These are phyloP conservation scores for Sandelia bainsii DNA, from an alignment of 2,797 vertebrate species.

Conservation along the genomic window DNA sequence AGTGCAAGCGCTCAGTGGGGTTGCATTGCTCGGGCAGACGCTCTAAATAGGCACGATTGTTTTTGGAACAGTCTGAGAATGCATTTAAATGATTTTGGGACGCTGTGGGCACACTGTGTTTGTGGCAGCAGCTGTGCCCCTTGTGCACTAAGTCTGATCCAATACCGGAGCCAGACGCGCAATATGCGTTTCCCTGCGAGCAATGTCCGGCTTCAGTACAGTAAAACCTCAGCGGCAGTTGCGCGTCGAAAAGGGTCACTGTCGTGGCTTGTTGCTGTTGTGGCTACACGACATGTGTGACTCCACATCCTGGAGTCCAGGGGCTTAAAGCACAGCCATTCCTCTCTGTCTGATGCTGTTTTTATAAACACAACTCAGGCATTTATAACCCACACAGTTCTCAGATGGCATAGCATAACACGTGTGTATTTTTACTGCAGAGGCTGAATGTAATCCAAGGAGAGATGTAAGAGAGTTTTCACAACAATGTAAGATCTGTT, in stretches of 20 bases:
- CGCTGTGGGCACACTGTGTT: conserved; percentile 42
- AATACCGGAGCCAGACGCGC: conserved; percentile 62
- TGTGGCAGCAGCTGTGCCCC: conserved; percentile 68
- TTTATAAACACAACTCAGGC: conserved; percentile 77
- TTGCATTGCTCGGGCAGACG: conserved; percentile 30
- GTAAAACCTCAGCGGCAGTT: conserved; percentile 44
- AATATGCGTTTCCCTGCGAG: conserved; percentile 45
- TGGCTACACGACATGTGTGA: conserved; percentile 62
- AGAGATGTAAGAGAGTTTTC: conserved; percentile 77
- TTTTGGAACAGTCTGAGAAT: conserved; percentile 78
- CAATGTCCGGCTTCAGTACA: conserved; percentile 32
- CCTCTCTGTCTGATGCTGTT: conserved; percentile 75
- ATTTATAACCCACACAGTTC: conserved; percentile 69
- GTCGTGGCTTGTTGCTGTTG: conserved; percentile 56
- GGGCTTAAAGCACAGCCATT: conserved; percentile 66
- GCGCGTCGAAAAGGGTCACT: conserved; percentile 35
- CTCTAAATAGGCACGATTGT: conserved; percentile 72
- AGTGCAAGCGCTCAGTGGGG: conserved; percentile 30
- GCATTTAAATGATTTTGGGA: conserved; percentile 66
- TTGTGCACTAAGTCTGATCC: conserved; percentile 46
- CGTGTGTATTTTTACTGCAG: conserved; percentile 78
- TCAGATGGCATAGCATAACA: conserved; percentile 81
- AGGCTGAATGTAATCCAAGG: conserved; percentile 75
- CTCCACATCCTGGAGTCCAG: conserved; percentile 66
- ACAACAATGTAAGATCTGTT: conserved; percentile 79